Evolutionary conservation across 2,797 vertebrate genomes (phyloP), one percentile per base, ranked within the genome.

Genomic region (Serranus cabrilla): DNA sequence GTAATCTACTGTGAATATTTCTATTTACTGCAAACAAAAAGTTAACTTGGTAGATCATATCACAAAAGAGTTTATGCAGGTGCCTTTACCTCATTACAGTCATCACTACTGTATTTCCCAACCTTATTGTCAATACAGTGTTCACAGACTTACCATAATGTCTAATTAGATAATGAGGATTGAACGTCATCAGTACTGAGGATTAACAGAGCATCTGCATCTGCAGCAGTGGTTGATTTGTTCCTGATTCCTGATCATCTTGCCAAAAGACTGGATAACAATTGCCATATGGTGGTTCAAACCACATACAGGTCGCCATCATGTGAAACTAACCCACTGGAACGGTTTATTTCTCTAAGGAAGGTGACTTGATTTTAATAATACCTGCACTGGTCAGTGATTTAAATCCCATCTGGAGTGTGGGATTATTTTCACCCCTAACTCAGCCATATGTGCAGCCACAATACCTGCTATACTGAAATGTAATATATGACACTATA

Each of bases 11-110:
- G 82, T 90, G 81, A 82, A 74, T 67, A 83, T 82, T 73, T 80
- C 3, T 68, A 68, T 76, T 54, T 66, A 74, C 64, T 76, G 73
- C 61, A 58, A 67, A 40, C 14, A 64, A 21, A 57, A 25, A 61
- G 12, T 14, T 20, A 21, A 51, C 18, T n/a, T 47, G 0, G 7
- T 23, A 42, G 55, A 64, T 76, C 16, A 34, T 51, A 34, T 71
- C 45, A 79, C 20, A n/a, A 25, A 78, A 49, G n/a, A 7, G 23
- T 46, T 52, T 59, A 37, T 80, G 76, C 70, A 54, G 72, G 88
- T 89, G 88, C 88, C 88, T 91, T 91, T 81, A 80, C 59, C 60
- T 82, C 78, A 79, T 89, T 10, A 47, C 43, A 66, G 50, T 25
- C 6, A 0, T 70, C 43, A 42, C 43, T 23, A n/a, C 34, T 34